phyloP scores from a whole-genome alignment of 2,888 invertebrate genomes.

The Choristoneura rosaceana region DNA sequence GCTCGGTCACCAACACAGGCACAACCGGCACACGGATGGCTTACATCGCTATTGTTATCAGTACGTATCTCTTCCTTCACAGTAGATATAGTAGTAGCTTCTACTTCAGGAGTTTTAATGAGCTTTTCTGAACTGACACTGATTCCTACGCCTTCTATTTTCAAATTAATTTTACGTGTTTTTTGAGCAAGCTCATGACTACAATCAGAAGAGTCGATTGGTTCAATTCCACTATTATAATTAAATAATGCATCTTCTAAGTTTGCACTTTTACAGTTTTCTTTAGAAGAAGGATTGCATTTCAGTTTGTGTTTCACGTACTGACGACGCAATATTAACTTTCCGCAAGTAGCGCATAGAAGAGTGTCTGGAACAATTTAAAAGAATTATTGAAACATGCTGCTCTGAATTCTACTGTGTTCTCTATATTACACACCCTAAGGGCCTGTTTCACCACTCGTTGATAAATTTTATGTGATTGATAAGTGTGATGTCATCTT shows the following conservation, averaged over 20 bases:
- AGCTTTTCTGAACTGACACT: neutral
- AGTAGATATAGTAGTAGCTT: neutral
- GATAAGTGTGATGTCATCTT: no score
- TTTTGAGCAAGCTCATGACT: neutral
- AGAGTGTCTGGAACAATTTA: slow-evolving; percentile 44
- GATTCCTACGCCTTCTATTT: neutral
- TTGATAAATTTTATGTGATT: no score
- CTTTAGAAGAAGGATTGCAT: slow-evolving; percentile 39
- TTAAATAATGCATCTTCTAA: slow-evolving; percentile 10
- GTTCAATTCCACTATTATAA: neutral
- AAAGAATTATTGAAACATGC: neutral
- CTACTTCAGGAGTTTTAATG: neutral
- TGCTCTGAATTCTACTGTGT: neutral
- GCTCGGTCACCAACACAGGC: neutral
- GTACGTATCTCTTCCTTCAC: neutral
- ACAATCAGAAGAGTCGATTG: neutral
- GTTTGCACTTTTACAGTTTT: neutral
- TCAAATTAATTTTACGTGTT: neutral
- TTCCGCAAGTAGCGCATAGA: slow-evolving; percentile 46
- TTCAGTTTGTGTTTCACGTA: slow-evolving; percentile 43
- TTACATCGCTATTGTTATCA: neutral
- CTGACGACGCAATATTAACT: slow-evolving; percentile 37
- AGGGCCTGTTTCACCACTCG: no score
- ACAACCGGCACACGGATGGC: slow-evolving; percentile 1
- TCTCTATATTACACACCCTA: no score